These are phyloP conservation scores for Ptiloglossa arizonensis DNA, from an alignment of 1,140 invertebrate species.

Conservation along the genomic window DNA sequence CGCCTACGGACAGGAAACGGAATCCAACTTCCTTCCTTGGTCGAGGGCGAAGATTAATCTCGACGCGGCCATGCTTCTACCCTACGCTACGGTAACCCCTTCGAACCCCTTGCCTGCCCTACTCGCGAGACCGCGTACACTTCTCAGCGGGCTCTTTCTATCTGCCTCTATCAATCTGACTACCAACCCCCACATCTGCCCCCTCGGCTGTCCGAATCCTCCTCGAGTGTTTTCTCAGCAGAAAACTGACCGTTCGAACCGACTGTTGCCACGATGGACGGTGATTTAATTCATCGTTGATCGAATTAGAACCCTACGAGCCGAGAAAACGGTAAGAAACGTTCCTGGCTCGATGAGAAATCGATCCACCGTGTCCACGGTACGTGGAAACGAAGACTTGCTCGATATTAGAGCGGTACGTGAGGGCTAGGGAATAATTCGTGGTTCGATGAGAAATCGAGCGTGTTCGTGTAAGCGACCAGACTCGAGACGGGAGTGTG, in stretches of 20 bases:
- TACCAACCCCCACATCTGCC: neutral
- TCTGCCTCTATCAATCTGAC: slow-evolving; percentile 35
- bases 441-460: too few species aligned
- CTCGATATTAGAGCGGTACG: too few species aligned
- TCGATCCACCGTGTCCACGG: too few species aligned
- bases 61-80: slow-evolving; percentile 39
- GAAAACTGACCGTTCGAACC: neutral
- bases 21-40: slow-evolving; percentile 78
- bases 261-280: neutral
- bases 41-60: slow-evolving; percentile 77
- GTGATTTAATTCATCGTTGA: neutral
- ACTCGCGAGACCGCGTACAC: neutral
- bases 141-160: slow-evolving; percentile 16
- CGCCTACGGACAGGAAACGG: slow-evolving; percentile 74
- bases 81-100: slow-evolving; percentile 34
- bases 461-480: too few species aligned
- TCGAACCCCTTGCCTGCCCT: slow-evolving; percentile 4
- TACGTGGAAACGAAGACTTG: too few species aligned
- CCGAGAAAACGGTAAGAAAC: too few species aligned
- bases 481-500: too few species aligned
- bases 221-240: neutral
- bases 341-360: too few species aligned
- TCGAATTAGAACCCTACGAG: neutral
- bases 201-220: neutral
- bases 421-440: too few species aligned